Base-by-base conservation (phyloP, 2,113 vertebrate species). In the Rhinogobius similis region DNA sequence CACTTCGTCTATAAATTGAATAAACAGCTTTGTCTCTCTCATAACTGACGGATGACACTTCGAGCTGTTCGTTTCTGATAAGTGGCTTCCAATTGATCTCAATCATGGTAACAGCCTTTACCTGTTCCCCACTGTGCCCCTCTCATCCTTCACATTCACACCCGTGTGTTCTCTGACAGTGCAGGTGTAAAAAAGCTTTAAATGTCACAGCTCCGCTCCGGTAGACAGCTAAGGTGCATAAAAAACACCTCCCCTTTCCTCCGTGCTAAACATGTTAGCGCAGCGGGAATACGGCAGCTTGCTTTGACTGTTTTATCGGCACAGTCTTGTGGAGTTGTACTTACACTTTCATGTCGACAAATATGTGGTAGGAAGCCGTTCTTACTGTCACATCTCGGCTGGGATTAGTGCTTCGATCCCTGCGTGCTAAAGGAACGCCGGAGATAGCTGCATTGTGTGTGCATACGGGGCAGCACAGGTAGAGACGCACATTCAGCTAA, bases 381-480 rank as follows among this genome's bases (percentile, higher is more conserved):
- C 62, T 71, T 76, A 62, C 56, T 70, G 69, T 27, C 69, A 70
- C 38, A 39, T 70, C 72, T 50, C 29, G 26, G 26, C 62, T 41
- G 65, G 78, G 62, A 65, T 77, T 76, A 78, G 74, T 44, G 55
- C 71, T 78, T 64, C 1, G 44, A 62, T 63, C 52, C 67, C 52
- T 46, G 55, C 46, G 65, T 65, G 67, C 67, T 65, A 69, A 59
- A 75, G 65, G 70, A 52, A 69, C 13, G 65, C 53, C 55, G 16
- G 65, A 26, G 61, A 58, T 62, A 50, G 43, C 52, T 26, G 52
- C 55, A 24, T 62, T 55, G 82, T 78, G 82, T 82, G 82, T 58
- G 62, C 16, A 67, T n/a, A 78, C 62, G 58, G 81, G 81, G 74
- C 52, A 86, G 78, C 65, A 68, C 78, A 89, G 89, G 86, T 89